Evolutionary conservation across 2,888 invertebrate genomes (phyloP), one percentile per base, ranked within the genome.

Genomic region (Ischnura elegans): DNA sequence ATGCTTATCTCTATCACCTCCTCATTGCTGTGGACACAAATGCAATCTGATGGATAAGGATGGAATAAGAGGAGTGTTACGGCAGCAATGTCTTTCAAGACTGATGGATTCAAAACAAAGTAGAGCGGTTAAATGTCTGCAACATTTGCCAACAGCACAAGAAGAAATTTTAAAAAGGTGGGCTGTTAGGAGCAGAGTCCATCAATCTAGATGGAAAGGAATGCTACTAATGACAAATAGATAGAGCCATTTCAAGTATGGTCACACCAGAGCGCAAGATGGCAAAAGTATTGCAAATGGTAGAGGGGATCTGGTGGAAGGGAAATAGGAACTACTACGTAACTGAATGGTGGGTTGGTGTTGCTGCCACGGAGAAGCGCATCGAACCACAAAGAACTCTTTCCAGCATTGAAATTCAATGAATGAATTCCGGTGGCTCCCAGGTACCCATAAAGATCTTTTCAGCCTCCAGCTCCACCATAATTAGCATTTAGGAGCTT

Each of bases 291-390:
- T 66, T 90, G 87, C 51, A 43, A 76, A 76, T 16, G 21, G 43
- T 61, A 66, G 61, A 61, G 21, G n/a, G 90, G 90, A 61, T 43
- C 61, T 55, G 90, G 61, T 87, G 25, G 42, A 25, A 90, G 90
- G 90, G 61, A 43, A n/a, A 61, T n/a, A 43, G 42, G 76, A 36
- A 61, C 61, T 66, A 90, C 90, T 90, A 55, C 61, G 42, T 61
- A 90, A 61, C 90, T 76, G 76, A 36, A 76, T 36, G 76, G 36
- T 36, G 43, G 90, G 90, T 90, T 90, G 90, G 90, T 90, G 61
- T 90, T 90, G 90, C 90, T 90, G 90, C 90, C 90, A 90, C 90
- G 90, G 90, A 61, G 90, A 90, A 90, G 90, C 90, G 90, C 43
- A 43, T 43, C 61, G 43, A 90, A n/a, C 25, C n/a, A n/a, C 42